Percentiles rank a stretch among this genome's conserved stretches.
Conservation (phyloP, 1,140 invertebrate genomes). For the Xylocopa sonorina region DNA sequence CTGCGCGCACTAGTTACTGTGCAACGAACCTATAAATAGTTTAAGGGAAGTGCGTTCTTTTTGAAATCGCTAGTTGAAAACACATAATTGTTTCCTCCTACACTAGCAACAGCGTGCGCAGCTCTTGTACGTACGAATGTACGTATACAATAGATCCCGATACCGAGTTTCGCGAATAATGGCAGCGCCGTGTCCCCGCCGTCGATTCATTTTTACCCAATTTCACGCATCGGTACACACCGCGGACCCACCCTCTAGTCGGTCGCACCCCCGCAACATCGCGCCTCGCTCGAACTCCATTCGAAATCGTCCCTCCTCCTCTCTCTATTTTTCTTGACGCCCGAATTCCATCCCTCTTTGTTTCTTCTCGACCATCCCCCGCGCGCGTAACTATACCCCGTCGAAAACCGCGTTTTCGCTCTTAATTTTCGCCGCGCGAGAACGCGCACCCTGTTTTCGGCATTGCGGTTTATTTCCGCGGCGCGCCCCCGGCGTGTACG, state of each 20-base stretch:
- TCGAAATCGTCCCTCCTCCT: conserved; percentile 8
- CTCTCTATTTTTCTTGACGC: background rate
- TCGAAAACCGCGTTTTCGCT: conserved; percentile 55
- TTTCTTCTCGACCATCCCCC: conserved; percentile 6
- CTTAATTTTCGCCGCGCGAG: conserved; percentile 64
- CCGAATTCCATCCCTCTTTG: background rate
- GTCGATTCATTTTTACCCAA: conserved; percentile 67
- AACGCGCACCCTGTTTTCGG: conserved; percentile 55
- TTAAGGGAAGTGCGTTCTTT: background rate
- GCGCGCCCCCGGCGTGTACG: conserved; percentile 35
- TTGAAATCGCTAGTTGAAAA: background rate
- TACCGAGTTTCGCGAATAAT: conserved; percentile 48
- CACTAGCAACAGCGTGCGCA: background rate
- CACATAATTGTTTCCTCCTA: background rate
- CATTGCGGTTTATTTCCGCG: conserved; percentile 59
- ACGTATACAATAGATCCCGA: conserved; percentile 21
- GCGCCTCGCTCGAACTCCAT: background rate
- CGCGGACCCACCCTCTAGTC: background rate
- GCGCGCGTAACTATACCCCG: background rate
- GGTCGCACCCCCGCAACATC: background rate
- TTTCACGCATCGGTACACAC: conserved; percentile 69
- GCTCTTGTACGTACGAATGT: background rate
- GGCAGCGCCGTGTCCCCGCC: conserved; percentile 37
- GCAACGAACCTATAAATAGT: too few relatives aligned
- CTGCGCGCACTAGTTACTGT: too few relatives aligned